Percentiles rank a stretch among this genome's conserved stretches.
These are phyloP conservation scores for Hypercompe scribonia DNA, from an alignment of 2,888 invertebrate genomes.

Conservation along the genomic window DNA sequence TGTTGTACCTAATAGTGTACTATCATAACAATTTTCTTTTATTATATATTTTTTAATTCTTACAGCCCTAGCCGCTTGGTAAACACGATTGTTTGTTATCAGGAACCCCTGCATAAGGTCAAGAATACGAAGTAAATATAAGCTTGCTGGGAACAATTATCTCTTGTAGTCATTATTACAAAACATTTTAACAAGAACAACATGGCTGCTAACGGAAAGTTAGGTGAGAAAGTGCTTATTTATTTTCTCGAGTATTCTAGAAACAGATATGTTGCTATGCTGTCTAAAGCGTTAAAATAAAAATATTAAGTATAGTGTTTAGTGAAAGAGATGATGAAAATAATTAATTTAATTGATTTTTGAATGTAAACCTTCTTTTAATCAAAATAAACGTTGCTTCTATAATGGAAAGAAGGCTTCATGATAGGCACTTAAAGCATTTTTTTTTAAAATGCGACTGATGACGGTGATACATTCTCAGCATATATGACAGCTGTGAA, in stretches of 20 bases:
- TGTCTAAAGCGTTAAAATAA: neutral
- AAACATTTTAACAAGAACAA: slow-evolving; percentile 57
- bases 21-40: neutral
- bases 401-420: too few relatives aligned
- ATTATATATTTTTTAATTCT: neutral
- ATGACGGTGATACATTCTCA: too few relatives aligned
- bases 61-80: slow-evolving; percentile 62
- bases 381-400: too few relatives aligned
- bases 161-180: slow-evolving; percentile 60
- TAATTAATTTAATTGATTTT: neutral
- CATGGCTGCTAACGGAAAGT: slow-evolving; percentile 82
- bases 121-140: slow-evolving; percentile 56
- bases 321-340: too few relatives aligned
- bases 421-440: too few relatives aligned
- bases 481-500: too few relatives aligned
- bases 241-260: neutral
- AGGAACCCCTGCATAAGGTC: slow-evolving; percentile 82
- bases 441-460: too few relatives aligned
- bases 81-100: slow-evolving; percentile 75
- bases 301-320: neutral
- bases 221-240: slow-evolving; percentile 64
- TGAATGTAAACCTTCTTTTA: too few relatives aligned
- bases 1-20: neutral
- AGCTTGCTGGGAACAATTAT: slow-evolving; percentile 47
- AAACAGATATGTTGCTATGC: neutral